phyloP scores from a whole-genome alignment of 2,888 invertebrate species.

The Sclerodermus sp. region DNA sequence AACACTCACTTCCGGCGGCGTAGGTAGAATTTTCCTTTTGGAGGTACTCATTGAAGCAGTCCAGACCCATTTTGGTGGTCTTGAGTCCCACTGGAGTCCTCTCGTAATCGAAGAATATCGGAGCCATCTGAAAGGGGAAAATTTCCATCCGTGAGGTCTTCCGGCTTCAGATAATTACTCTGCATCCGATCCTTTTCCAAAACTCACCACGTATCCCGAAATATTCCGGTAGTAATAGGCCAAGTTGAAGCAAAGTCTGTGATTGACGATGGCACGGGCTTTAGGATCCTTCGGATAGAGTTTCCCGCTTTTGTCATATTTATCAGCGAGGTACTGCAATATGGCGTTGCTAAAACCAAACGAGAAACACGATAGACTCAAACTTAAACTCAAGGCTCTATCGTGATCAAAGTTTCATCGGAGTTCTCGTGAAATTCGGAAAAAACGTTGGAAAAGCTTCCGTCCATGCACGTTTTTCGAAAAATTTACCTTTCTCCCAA shows the following conservation, averaged over 20 bases:
- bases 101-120: conserved; percentile 76
- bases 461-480: too few species aligned
- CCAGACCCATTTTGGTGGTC: conserved; percentile 68
- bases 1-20: conserved; percentile 63
- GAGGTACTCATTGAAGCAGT: conserved; percentile 70
- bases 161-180: too few species aligned
- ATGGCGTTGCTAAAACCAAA: conserved; percentile 61
- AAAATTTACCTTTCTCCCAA: conserved; percentile 69
- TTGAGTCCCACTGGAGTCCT: conserved; percentile 69
- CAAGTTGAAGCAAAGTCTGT: conserved; percentile 77
- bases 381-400: too few species aligned
- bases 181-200: too few species aligned
- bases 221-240: conserved; percentile 75
- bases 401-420: too few species aligned
- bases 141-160: too few species aligned
- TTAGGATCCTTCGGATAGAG: conserved; percentile 74
- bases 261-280: conserved; percentile 75
- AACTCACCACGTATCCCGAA: conserved; percentile 66
- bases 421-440: not conserved
- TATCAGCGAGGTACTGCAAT: conserved; percentile 74
- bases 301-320: conserved; percentile 66
- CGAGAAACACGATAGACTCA: too few species aligned
- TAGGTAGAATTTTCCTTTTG: conserved; percentile 64
- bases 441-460: conserved; percentile 1
- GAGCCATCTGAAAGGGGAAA: conserved; percentile 65